phyloP scores from a whole-genome alignment of 2,797 vertebrate genomes.

The Chaetophractus vellerosus region DNA sequence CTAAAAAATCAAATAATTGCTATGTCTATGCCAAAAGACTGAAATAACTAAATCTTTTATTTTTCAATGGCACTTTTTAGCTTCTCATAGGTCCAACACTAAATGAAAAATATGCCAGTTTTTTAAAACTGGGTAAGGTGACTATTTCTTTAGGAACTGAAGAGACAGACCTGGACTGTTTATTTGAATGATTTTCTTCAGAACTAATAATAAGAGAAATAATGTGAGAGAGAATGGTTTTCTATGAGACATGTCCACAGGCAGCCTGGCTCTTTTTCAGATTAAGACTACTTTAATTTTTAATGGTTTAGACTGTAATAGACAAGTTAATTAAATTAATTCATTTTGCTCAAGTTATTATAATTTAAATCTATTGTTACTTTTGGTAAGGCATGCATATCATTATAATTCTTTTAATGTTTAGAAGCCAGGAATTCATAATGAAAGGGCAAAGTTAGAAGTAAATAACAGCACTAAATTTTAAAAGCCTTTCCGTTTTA shows the following conservation, averaged over 20 bases:
- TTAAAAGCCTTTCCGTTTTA: constrained; percentile 19
- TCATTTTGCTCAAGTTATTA: constrained; percentile 39
- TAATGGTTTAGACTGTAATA: neutral
- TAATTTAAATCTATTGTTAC: constrained; percentile 19
- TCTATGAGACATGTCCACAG: no score
- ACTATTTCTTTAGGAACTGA: neutral
- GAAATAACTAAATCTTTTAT: neutral
- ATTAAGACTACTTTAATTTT: constrained; percentile 22
- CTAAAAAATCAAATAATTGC: neutral
- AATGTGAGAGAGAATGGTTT: neutral
- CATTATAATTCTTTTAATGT: neutral
- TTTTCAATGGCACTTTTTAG: constrained; percentile 11
- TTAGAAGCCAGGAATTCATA: constrained; percentile 3
- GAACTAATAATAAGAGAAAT: neutral
- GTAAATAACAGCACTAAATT: neutral
- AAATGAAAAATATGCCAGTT: constrained; percentile 4
- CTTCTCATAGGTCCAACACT: neutral
- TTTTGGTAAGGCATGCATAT: neutral
- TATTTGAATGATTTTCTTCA: neutral
- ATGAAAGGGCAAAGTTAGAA: neutral
- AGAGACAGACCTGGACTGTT: neutral
- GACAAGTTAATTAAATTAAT: constrained; percentile 48
- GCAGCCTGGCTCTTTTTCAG: constrained; percentile 25
- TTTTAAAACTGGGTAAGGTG: neutral
- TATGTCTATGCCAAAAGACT: neutral